These are phyloP conservation scores for Tangara arthus DNA, from an alignment of 2,797 vertebrate genomes.

Conservation along the genomic window DNA sequence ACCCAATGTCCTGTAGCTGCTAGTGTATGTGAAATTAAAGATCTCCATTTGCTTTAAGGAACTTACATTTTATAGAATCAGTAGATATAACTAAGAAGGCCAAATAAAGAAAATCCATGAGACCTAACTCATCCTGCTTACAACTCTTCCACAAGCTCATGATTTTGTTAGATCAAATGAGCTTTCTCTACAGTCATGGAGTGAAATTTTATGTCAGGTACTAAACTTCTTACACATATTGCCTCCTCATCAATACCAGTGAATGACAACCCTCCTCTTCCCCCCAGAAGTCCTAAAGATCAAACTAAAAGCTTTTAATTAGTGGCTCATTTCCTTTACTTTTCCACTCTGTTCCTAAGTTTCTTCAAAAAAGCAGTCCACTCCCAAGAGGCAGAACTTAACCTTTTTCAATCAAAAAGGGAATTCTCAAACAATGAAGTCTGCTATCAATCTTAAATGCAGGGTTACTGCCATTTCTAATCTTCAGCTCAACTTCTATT, in stretches of 20 bases:
- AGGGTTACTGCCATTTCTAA: neutral
- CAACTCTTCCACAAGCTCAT: neutral
- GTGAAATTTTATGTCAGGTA: neutral
- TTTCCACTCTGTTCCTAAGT: neutral
- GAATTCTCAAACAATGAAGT: neutral
- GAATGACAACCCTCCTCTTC: neutral
- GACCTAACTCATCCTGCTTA: neutral
- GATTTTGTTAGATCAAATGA: neutral
- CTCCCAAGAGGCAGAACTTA: neutral
- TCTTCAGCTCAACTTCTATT: neutral
- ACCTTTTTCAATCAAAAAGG: neutral
- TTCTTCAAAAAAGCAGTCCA: neutral
- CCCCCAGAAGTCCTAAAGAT: neutral
- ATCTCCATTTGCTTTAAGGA: neutral
- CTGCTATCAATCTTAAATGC: neutral
- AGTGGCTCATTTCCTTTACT: neutral
- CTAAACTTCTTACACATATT: neutral
- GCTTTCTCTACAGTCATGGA: neutral
- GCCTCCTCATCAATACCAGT: neutral
- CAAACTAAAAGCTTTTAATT: neutral
- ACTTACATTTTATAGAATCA: neutral
- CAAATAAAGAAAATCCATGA: neutral
- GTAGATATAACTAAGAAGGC: neutral
- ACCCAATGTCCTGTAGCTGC: neutral
- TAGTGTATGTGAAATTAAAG: neutral